These are phyloP conservation scores for Orientallactaga sibirica DNA, from an alignment of 2,797 vertebrate genomes.

Conservation along the genomic window DNA sequence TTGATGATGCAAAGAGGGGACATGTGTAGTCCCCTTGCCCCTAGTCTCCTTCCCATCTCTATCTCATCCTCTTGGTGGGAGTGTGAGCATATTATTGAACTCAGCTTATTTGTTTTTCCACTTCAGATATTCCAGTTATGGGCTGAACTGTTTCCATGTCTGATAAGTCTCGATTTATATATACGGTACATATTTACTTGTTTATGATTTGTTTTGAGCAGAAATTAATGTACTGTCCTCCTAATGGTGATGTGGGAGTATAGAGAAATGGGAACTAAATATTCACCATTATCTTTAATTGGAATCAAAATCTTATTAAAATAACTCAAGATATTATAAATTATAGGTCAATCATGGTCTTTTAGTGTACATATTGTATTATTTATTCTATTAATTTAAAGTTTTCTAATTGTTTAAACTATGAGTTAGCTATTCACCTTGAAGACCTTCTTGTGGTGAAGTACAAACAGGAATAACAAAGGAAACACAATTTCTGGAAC, in stretches of 20 bases:
- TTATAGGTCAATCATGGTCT: too few species aligned
- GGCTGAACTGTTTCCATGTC: background rate
- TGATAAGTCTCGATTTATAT: background rate
- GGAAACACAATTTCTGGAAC: background rate
- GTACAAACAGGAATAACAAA: background rate
- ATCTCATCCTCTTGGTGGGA: background rate
- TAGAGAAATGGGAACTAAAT: background rate
- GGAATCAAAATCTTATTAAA: background rate
- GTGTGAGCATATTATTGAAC: background rate
- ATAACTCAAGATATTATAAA: background rate
- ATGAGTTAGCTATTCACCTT: background rate
- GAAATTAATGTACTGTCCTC: background rate
- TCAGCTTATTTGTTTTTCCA: background rate
- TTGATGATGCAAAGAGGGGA: too few species aligned
- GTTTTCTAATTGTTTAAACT: background rate
- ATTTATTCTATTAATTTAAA: background rate
- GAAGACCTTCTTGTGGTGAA: background rate
- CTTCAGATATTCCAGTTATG: background rate
- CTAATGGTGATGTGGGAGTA: too few species aligned
- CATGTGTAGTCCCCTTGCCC: too few species aligned
- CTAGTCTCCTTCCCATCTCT: too few species aligned
- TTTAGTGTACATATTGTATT: background rate
- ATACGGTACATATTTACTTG: background rate
- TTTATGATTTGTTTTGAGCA: background rate
- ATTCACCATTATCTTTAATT: background rate